phyloP scores from a whole-genome alignment of 2,888 invertebrate species.

The Unio pictorum region DNA sequence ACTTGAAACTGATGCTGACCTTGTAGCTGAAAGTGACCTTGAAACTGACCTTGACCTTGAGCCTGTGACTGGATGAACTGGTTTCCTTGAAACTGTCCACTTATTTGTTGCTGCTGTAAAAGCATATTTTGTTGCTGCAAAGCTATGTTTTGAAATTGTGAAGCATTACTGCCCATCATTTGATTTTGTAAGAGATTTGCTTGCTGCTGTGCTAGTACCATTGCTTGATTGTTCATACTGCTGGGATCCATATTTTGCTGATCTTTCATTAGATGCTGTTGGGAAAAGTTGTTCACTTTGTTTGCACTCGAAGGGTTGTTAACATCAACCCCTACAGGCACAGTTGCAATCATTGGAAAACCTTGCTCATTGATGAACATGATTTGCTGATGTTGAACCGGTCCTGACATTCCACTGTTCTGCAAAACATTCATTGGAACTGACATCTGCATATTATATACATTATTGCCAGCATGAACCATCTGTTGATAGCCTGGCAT shows the following conservation, averaged over 20 bases:
- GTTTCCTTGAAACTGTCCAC: slow-evolving; percentile 23
- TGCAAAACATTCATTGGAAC: slow-evolving; percentile 39
- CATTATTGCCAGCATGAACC: slow-evolving; percentile 22
- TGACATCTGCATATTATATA: slow-evolving; percentile 33
- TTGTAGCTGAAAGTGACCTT: slow-evolving; percentile 31
- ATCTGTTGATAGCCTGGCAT: slow-evolving; percentile 17
- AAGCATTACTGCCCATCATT: slow-evolving; percentile 21
- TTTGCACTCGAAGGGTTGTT: slow-evolving; percentile 5
- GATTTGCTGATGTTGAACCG: slow-evolving; percentile 51
- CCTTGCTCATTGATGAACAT: slow-evolving; percentile 61
- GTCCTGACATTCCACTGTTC: slow-evolving; percentile 18
- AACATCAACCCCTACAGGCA: slow-evolving; percentile 40
- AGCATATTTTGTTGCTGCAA: slow-evolving; percentile 31
- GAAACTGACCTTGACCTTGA: slow-evolving; percentile 19
- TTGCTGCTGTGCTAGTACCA: slow-evolving; percentile 45
- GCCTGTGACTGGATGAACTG: slow-evolving; percentile 28
- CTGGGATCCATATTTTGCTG: slow-evolving; percentile 36
- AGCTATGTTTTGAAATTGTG: slow-evolving; percentile 25
- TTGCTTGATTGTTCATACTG: slow-evolving; percentile 24
- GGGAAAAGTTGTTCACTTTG: background rate
- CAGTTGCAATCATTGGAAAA: slow-evolving; percentile 48
- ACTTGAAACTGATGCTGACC: slow-evolving; percentile 12
- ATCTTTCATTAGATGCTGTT: slow-evolving; percentile 11
- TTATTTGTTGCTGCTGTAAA: slow-evolving; percentile 28
- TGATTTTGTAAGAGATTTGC: slow-evolving; percentile 41